Evolutionary conservation across 2,888 invertebrate genomes (phyloP).

Genomic region (Pseudoips prasinana): DNA sequence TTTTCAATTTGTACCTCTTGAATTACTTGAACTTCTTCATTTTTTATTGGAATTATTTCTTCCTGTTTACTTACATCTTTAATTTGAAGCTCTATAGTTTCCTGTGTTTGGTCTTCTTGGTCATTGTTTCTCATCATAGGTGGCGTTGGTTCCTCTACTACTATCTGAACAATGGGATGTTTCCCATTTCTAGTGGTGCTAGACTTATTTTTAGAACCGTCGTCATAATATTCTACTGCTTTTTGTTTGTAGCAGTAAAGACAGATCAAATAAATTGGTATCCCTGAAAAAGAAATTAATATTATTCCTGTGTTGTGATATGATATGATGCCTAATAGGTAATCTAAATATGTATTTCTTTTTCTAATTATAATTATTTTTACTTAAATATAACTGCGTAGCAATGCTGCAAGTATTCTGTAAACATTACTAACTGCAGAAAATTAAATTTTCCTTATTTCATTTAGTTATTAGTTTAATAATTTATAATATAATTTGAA

Average conservation of each 20-base stretch:
- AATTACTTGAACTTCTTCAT: slow-evolving; percentile 47
- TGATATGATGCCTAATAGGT: too few species aligned
- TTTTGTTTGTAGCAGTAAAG: slow-evolving; percentile 54
- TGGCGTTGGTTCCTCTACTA: slow-evolving; percentile 69
- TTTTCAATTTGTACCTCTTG: slow-evolving; percentile 61
- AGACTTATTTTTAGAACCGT: slow-evolving; percentile 35
- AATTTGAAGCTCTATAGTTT: slow-evolving; percentile 30
- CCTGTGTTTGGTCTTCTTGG: slow-evolving; percentile 36
- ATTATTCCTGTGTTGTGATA: too few species aligned
- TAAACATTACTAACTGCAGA: too few species aligned
- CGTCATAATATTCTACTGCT: slow-evolving; percentile 32
- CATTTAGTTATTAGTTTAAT: too few species aligned
- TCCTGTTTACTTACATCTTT: not conserved
- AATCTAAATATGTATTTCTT: too few species aligned
- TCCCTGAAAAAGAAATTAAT: slow-evolving; percentile 55
- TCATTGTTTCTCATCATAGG: slow-evolving; percentile 50
- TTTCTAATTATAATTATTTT: too few species aligned
- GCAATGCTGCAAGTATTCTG: too few species aligned
- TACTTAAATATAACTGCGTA: too few species aligned
- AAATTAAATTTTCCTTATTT: too few species aligned
- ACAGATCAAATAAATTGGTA: slow-evolving; percentile 64
- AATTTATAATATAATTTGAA: too few species aligned
- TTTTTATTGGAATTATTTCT: not conserved
- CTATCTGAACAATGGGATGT: slow-evolving; percentile 56
- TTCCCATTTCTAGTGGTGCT: slow-evolving; percentile 56